Evolutionary conservation across 1,140 invertebrate species (phyloP), one percentile per base, ranked within the genome.

Genomic region (Drosophila willistoni): DNA sequence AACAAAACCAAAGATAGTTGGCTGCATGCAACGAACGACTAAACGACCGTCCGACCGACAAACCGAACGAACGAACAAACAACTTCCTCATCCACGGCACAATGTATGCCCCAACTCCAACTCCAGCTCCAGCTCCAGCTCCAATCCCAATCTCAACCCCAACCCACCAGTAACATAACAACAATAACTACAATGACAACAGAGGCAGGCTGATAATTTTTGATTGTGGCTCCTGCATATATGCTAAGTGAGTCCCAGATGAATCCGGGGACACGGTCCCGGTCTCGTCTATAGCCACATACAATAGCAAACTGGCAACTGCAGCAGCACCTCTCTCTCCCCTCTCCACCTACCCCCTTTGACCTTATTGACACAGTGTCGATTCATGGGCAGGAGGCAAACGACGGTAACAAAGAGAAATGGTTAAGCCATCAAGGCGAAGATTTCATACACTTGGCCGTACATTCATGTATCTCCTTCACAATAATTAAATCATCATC

Each of bases 81-180:
- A 79, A 87, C 84, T 87, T 89, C 80, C 84, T 80, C 73, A 83
- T 80, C 84, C 84, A 73, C 57, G 67, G 68, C 54, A 54, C 36
- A 33, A 54, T 39, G 36, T 39, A 12, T 39, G 39, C 55, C 39
- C 33, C 25, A 19, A 22, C 55, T n/a, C 33, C 25, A 19, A n/a
- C 55, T n/a, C 36, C 42, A 29, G 29, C 29, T 29, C 33, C 25
- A 19, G 13, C 55, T n/a, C 36, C 42, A 29, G 29, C 29, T 29
- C 36, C 42, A 44, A 17, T 17, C 42, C 42, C 54, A 57, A 17
- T 19, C 61, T 13, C 69, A 71, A 34, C 39, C 68, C 17, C 56
- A 33, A 22, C 44, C 33, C 55, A 51, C 9, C 63, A 54, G 34
- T 36, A 64, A 14, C 59, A 64, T 61, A 47, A 59, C 59, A 68